These are phyloP conservation scores for Drosophila obscura DNA, from an alignment of 1,140 invertebrate species.

Conservation along the genomic window DNA sequence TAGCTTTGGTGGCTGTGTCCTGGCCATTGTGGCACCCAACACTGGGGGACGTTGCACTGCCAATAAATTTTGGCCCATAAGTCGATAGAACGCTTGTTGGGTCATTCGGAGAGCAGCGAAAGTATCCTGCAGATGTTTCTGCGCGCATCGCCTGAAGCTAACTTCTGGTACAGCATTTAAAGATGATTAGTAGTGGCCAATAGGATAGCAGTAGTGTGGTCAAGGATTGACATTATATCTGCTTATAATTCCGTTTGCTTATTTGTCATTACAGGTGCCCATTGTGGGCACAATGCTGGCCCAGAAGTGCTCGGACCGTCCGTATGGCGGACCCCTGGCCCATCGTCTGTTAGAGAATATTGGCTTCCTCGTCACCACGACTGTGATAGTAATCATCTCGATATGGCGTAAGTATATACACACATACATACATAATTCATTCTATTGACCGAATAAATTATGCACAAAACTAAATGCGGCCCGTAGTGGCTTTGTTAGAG, in stretches of 20 bases:
- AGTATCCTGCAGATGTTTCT: too few relatives aligned
- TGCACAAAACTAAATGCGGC: conserved; percentile 16
- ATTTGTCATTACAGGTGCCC: conserved; percentile 63
- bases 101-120: conserved; percentile 14
- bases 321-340: conserved; percentile 45
- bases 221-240: too few relatives aligned
- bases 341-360: conserved; percentile 70
- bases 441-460: conserved; percentile 43
- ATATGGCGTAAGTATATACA: conserved; percentile 60
- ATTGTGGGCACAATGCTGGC: conserved; percentile 51
- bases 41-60: conserved; percentile 30
- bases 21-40: conserved; percentile 56
- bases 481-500: conserved; percentile 6
- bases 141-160: too few relatives aligned
- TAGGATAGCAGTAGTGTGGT: too few relatives aligned
- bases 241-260: neutral
- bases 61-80: conserved; percentile 60
- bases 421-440: conserved; percentile 8
- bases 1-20: conserved; percentile 41
- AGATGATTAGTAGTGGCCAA: too few relatives aligned
- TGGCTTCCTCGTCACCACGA: conserved; percentile 60
- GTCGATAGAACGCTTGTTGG: conserved; percentile 51
- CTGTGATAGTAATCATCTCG: conserved; percentile 48
- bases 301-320: conserved; percentile 50
- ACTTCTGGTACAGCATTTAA: too few relatives aligned